Evolutionary conservation across 2,113 vertebrate species (phyloP), one percentile per base, ranked within the genome.

Genomic region (Psilopogon haemacephalus): DNA sequence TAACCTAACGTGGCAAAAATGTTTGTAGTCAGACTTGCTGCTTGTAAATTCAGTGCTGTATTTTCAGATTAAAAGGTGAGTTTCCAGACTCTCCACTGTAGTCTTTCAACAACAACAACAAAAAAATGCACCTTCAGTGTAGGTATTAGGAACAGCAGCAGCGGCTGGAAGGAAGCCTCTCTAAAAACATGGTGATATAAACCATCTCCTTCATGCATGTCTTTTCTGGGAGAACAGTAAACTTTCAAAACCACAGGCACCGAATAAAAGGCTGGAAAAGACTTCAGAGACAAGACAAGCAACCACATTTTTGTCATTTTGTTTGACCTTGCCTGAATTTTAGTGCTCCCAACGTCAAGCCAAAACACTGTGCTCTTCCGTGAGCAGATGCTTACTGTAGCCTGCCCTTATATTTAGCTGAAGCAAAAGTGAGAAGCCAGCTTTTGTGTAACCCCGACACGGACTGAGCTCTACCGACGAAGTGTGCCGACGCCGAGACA

Each of bases 161-260:
- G 28, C 4, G 27, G 44, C 11, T 55, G 52, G 46, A 74, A 83
- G 12, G 4, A 90, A 74, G 7, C 15, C 19, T 63, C 30, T 46
- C 54, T 4, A 32, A 30, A 77, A 27, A 37, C 8, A 28, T 42
- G 75, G n/a, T 59, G n/a, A 28, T 19, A 46, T 60, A 56, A 86
- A 30, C 16, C 3, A 0, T 52, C 55, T 30, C 35, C 33, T 33
- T 60, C 35, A 27, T 2, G 21, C 4, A 15, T 7, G 0, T 37
- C 30, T 54, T 13, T 65, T 26, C 14, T 2, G 35, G 79, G 56
- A 56, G 35, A 68, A 40, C 11, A 54, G 55, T 0, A 58, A 40
- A 67, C 55, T 62, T 84, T 6, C 69, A 60, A 86, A 95, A 56
- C 38, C 76, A 75, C 76, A 62, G 64, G 28, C 54, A 46, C 46